Evolutionary conservation across 2,888 invertebrate genomes (phyloP), one percentile per base, ranked within the genome.

Genomic region (Cheilosia impressa): DNA sequence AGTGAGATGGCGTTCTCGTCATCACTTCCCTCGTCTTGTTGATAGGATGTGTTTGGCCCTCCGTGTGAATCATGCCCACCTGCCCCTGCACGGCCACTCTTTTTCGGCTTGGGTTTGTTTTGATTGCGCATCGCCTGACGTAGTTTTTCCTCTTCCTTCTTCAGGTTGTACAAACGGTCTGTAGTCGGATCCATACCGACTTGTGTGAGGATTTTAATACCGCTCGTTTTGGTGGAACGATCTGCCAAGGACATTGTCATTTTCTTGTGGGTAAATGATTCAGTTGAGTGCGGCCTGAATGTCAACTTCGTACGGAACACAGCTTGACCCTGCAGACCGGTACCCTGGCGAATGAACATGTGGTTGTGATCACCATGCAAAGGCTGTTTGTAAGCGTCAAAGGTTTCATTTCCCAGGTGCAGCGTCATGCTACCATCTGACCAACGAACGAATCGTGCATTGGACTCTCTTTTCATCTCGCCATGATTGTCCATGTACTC

Each of bases 241-340:
- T 99, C 99, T 0, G 99, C 99, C 88, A 99, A 93, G 0, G 98
- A 99, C 93, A 99, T 94, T 0, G 99, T 99, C 97, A 99, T 99
- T 94, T 99, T 99, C 88, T 98, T 95, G 92, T 99, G 99, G 0
- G 99, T 99, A 93, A 99, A 98, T 24, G 99, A 99, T 91, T 99
- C 99, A 0, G 99, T 99, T 0, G 99, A 99, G 91, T 99, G 98
- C 0, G 99, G 99, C 53, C 99, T 94, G 95, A 99, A 99, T 1
- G 98, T 97, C 0, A 99, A 93, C 92, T 99, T 99, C 0, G 98
- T 98, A 50, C 97, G 95, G 93, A 99, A 99, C 38, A 99, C 98
- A 0, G 98, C 97, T 92, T 99, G 99, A 0, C 99, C 99, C 90
- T 99, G 98, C 1, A 99, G 94, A 94, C 99, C 99, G 0, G 98